These are phyloP conservation scores for Volucella bombylans DNA, from an alignment of 2,888 invertebrate genomes.

Conservation along the genomic window DNA sequence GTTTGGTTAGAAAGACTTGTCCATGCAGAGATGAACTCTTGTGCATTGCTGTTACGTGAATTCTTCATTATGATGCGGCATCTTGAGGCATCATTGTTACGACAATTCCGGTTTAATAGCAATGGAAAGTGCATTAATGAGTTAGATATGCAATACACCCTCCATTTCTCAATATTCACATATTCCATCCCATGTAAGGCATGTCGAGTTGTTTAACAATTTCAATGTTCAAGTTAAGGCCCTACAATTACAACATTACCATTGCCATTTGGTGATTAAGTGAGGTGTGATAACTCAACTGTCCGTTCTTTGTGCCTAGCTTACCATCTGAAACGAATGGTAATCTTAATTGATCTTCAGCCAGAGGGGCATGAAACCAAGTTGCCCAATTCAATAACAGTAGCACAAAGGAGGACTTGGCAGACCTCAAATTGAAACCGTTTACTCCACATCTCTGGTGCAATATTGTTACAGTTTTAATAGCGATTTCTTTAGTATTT, in stretches of 20 bases:
- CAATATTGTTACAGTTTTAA: constrained; percentile 25
- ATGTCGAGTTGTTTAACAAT: not conserved
- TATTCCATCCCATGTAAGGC: not conserved
- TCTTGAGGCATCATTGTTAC: constrained; percentile 1
- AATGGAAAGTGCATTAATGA: constrained; percentile 51
- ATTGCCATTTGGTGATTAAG: not conserved
- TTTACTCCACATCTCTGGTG: constrained; percentile 1
- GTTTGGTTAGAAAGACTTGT: constrained; percentile 35
- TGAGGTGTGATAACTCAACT: constrained; percentile 2
- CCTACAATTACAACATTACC: constrained; percentile 13
- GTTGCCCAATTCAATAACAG: constrained; percentile 13
- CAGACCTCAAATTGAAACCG: constrained; percentile 1
- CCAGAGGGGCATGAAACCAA: constrained; percentile 33
- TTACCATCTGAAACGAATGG: constrained; percentile 31
- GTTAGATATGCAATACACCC: constrained; percentile 19
- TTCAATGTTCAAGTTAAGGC: constrained; percentile 2
- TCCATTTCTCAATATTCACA: not conserved
- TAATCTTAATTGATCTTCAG: constrained; percentile 30
- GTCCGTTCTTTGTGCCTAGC: not conserved
- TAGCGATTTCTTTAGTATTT: constrained; percentile 28
- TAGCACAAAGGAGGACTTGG: constrained; percentile 8
- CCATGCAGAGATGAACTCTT: constrained; percentile 62
- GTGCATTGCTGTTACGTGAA: constrained; percentile 32
- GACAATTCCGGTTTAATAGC: constrained; percentile 19
- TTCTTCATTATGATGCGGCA: not conserved